Percentiles rank a stretch among this genome's conserved stretches.
phyloP scores from a whole-genome alignment of 1,140 invertebrate genomes.

The Drosophila saltans region DNA sequence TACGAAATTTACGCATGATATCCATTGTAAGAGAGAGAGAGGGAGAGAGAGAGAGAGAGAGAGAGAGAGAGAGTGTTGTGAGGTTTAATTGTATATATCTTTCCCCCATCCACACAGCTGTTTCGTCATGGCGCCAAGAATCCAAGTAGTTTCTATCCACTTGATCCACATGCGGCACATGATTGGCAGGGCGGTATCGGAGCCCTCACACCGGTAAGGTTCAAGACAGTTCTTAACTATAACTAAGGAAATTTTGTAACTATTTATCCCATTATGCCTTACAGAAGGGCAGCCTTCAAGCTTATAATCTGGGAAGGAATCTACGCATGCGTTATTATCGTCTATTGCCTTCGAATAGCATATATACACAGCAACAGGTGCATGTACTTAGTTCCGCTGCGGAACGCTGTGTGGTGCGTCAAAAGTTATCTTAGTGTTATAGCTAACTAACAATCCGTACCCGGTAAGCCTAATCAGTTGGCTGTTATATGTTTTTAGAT shows the following conservation, averaged over 20 bases:
- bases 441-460: conserved; percentile 42
- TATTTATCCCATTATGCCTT: conserved; percentile 28
- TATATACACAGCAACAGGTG: conserved; percentile 87
- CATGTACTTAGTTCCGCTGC: conserved; percentile 90
- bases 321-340: conserved; percentile 88
- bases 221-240: too few species aligned
- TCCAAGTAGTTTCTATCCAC: conserved; percentile 87
- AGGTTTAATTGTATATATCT: conserved; percentile 20
- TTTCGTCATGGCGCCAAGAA: conserved; percentile 90
- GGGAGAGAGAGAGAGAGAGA: conserved; percentile 22
- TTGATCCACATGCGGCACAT: conserved; percentile 86
- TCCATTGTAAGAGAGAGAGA: conserved; percentile 68
- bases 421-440: conserved; percentile 33
- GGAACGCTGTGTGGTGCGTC: conserved; percentile 88
- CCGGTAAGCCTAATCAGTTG: conserved; percentile 68
- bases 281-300: conserved; percentile 90
- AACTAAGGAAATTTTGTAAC: too few species aligned
- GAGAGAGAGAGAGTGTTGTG: too few species aligned
- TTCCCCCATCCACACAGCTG: conserved; percentile 83
- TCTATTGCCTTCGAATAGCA: conserved; percentile 86
- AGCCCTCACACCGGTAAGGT: conserved; percentile 86
- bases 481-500: conserved; percentile 84
- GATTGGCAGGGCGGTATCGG: conserved; percentile 87
- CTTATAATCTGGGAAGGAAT: conserved; percentile 90
- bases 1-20: conserved; percentile 79